Conservation (phyloP, 2,797 vertebrate species). For the Brachyalestes nurse region DNA sequence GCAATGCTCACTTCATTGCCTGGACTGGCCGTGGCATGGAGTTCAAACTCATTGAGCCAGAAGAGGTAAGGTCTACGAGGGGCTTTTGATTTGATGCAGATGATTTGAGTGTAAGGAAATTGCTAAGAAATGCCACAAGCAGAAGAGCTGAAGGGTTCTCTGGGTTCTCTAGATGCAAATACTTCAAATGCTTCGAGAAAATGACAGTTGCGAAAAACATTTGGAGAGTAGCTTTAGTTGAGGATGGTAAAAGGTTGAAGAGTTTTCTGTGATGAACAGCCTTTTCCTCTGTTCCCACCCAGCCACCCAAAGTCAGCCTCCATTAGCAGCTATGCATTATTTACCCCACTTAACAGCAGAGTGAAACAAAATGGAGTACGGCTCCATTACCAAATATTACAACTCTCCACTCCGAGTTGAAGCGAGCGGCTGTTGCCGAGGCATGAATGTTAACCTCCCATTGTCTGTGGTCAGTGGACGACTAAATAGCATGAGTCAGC, state of each 20-base stretch:
- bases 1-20: slow-evolving; percentile 94
- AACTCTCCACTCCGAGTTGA: slow-evolving; percentile 60
- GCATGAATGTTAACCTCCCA: slow-evolving; percentile 58
- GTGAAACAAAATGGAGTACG: slow-evolving; percentile 72
- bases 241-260: slow-evolving; percentile 6
- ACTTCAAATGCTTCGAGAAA: not conserved
- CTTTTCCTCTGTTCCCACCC: slow-evolving; percentile 54
- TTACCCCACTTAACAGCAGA: slow-evolving; percentile 68
- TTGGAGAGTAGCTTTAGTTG: not conserved
- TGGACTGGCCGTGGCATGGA: slow-evolving; percentile 99
- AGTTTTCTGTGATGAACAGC: slow-evolving; percentile 47
- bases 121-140: not conserved
- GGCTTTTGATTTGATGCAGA: not conserved
- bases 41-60: slow-evolving; percentile 98
- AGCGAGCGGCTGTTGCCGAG: slow-evolving; percentile 54
- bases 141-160: not conserved
- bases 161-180: not conserved
- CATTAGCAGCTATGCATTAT: slow-evolving; percentile 76
- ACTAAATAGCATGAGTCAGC: slow-evolving; percentile 64
- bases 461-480: slow-evolving; percentile 64
- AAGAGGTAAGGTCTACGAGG: slow-evolving; percentile 82
- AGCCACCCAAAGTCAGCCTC: slow-evolving; percentile 60
- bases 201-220: not conserved
- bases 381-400: slow-evolving; percentile 65
- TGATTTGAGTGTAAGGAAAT: not conserved